These are phyloP conservation scores for Tetramorium simillimum DNA, from an alignment of 1,140 invertebrate genomes.

Conservation along the genomic window DNA sequence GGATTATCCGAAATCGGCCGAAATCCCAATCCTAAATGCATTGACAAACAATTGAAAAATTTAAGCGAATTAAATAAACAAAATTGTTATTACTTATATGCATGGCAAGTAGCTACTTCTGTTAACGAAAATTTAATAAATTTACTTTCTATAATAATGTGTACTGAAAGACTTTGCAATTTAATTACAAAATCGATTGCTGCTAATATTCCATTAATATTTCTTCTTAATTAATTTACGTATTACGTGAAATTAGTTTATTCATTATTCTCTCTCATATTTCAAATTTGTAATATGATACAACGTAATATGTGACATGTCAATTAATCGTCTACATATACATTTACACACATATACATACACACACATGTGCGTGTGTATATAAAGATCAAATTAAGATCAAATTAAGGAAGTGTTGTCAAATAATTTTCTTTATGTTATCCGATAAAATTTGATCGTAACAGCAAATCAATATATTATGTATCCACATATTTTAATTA, in stretches of 20 bases:
- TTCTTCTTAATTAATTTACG: neutral
- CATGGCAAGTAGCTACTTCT: neutral
- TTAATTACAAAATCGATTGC: neutral
- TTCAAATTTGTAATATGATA: too few relatives aligned
- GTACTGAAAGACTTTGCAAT: neutral
- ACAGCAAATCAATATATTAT: neutral
- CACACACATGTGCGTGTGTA: too few relatives aligned
- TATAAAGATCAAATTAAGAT: too few relatives aligned
- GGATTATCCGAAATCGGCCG: constrained; percentile 91
- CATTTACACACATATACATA: too few relatives aligned
- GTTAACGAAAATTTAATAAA: neutral
- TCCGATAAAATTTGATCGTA: too few relatives aligned
- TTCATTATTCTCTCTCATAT: neutral
- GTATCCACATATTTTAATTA: neutral
- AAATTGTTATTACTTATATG: neutral
- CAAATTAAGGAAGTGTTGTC: too few relatives aligned
- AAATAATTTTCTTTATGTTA: too few relatives aligned
- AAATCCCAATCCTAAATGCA: constrained; percentile 91
- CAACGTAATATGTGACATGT: too few relatives aligned
- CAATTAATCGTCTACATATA: too few relatives aligned
- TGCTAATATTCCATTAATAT: neutral
- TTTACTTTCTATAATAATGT: too few relatives aligned
- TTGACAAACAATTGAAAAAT: neutral
- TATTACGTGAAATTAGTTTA: neutral
- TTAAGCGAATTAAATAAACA: neutral